phyloP scores from a whole-genome alignment of 2,888 invertebrate species.

The Argyresthia albistria region DNA sequence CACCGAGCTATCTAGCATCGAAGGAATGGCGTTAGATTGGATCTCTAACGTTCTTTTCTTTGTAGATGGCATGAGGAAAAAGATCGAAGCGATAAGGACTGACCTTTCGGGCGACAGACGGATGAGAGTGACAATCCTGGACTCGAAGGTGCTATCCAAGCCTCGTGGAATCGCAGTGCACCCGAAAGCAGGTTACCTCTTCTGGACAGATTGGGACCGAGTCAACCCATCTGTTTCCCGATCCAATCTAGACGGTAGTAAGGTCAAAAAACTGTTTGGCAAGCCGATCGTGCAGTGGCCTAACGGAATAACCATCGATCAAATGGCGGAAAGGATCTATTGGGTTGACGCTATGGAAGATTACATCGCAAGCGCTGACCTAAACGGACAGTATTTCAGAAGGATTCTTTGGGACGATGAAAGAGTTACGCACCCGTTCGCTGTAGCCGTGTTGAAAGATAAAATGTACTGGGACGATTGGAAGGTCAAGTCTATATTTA shows the following conservation, averaged over 20 bases:
- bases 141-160: conserved; percentile 75
- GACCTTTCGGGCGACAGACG: conserved; percentile 71
- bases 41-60: conserved; percentile 89
- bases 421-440: conserved; percentile 86
- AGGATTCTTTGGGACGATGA: conserved; percentile 77
- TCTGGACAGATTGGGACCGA: conserved; percentile 92
- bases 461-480: conserved; percentile 93
- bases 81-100: conserved; percentile 86
- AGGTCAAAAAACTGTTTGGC: conserved; percentile 76
- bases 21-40: conserved; percentile 93
- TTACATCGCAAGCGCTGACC: conserved; percentile 83
- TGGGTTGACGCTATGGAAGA: conserved; percentile 91
- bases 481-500: conserved; percentile 84
- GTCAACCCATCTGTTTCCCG: conserved; percentile 84
- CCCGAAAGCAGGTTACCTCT: conserved; percentile 83
- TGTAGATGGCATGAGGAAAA: conserved; percentile 84
- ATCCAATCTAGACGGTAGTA: conserved; percentile 84
- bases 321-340: conserved; percentile 84
- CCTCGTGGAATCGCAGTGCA: conserved; percentile 89
- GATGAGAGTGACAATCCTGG: conserved; percentile 84
- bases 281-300: conserved; percentile 85
- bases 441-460: conserved; percentile 88
- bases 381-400: conserved; percentile 78
- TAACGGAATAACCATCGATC: conserved; percentile 89
- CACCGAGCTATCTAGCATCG: conserved; percentile 83